Percentiles rank a stretch among this genome's conserved stretches.
Evolutionary conservation across 2,113 vertebrate genomes (phyloP).

Genomic region (Paradoxurus hermaphroditus): DNA sequence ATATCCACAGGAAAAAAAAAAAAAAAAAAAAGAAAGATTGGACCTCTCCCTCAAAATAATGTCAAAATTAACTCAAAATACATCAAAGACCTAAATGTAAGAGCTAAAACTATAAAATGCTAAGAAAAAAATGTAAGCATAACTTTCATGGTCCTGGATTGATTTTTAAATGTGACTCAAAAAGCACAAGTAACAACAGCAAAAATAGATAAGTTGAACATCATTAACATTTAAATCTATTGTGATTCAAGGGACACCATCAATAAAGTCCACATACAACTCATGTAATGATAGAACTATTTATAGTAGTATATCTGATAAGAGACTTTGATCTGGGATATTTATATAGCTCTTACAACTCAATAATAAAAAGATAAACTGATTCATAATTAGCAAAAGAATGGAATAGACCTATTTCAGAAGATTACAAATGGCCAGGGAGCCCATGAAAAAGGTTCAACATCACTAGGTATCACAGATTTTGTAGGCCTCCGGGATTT

Average conservation of each 20-base stretch:
- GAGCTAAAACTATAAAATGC: not conserved
- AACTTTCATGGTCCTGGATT: not conserved
- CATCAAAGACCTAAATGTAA: not conserved
- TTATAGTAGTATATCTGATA: not conserved
- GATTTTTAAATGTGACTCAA: not conserved
- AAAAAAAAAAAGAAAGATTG: not conserved
- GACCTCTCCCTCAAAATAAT: not conserved
- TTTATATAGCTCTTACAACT: not conserved
- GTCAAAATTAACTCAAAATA: not conserved
- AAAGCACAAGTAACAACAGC: not conserved
- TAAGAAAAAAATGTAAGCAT: not conserved
- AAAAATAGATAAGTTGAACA: not conserved
- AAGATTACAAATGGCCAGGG: not conserved
- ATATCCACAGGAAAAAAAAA: not conserved
- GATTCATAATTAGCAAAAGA: not conserved
- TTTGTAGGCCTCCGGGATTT: not conserved
- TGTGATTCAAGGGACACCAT: not conserved
- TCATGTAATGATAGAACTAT: not conserved
- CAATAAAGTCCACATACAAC: not conserved
- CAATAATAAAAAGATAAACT: not conserved
- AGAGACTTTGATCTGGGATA: not conserved
- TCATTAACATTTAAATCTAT: not conserved
- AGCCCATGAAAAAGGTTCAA: not conserved
- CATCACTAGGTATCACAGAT: not conserved
- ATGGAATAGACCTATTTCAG: not conserved